Conservation (phyloP, 2,113 vertebrate species). For the Puntigrus tetrazona region DNA sequence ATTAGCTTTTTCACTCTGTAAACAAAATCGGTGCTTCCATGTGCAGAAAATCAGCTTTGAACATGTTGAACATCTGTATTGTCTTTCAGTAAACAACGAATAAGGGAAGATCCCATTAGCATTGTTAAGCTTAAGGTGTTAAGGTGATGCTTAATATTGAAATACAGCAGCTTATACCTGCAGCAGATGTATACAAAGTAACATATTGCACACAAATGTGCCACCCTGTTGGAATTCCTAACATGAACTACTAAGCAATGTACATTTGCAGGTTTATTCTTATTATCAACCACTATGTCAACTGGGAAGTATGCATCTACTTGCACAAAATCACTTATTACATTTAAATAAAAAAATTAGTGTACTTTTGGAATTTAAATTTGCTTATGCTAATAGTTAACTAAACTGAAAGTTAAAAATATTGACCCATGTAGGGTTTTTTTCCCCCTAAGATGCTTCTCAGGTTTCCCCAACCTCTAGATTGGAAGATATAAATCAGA, state of each 20-base stretch:
- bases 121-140: conserved; percentile 18
- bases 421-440: not conserved
- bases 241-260: not conserved
- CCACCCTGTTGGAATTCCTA: not conserved
- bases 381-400: not conserved
- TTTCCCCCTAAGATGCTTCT: conserved; percentile 30
- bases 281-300: conserved; percentile 4
- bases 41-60: conserved; percentile 25
- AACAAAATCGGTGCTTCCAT: conserved; percentile 52
- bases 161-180: not conserved
- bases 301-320: not conserved
- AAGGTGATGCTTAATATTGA: conserved; percentile 1
- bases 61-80: conserved; percentile 10
- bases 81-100: not conserved
- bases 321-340: conserved; percentile 8
- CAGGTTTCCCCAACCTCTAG: conserved; percentile 43
- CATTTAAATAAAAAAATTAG: not conserved
- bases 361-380: conserved; percentile 1
- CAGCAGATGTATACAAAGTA: not conserved
- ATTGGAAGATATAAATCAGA: conserved; percentile 14
- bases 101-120: not conserved
- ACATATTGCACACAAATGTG: not conserved
- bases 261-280: not conserved
- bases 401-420: not conserved
- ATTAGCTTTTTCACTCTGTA: conserved; percentile 34